phyloP scores from a whole-genome alignment of 1,140 invertebrate species.

The Diploscapter pachys region DNA sequence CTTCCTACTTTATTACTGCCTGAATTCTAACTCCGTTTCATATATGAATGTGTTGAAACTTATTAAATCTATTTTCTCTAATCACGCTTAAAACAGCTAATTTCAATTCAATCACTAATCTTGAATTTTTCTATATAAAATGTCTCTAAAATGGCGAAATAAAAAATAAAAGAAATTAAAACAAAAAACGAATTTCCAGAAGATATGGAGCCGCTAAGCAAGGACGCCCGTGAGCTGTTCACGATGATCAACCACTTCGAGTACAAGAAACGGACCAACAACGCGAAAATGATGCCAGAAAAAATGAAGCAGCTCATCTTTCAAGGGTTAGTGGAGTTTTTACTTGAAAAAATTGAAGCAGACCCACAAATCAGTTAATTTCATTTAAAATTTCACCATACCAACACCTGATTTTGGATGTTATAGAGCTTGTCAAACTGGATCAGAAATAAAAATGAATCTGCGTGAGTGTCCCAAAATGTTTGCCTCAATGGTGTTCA shows the following conservation, averaged over 20 bases:
- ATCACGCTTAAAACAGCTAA: not conserved
- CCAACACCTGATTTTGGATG: not conserved
- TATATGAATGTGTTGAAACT: too few species aligned
- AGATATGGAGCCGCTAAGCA: constrained; percentile 38
- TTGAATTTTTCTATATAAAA: not conserved
- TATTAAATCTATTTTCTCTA: too few species aligned
- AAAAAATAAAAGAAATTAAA: not conserved
- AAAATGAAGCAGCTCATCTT: constrained; percentile 37
- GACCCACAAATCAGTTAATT: constrained; percentile 36
- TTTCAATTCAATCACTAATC: not conserved
- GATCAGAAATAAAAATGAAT: constrained; percentile 8
- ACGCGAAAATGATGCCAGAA: constrained; percentile 25
- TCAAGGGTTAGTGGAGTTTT: constrained; percentile 33
- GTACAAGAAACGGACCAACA: constrained; percentile 41
- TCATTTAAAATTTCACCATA: constrained; percentile 41
- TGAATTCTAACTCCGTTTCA: too few species aligned
- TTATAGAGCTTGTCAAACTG: not conserved
- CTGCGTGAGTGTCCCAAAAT: not conserved
- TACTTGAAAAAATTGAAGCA: constrained; percentile 4
- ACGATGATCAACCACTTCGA: constrained; percentile 49
- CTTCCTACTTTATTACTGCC: too few species aligned
- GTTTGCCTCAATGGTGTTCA: too few species aligned
- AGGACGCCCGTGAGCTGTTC: constrained; percentile 50
- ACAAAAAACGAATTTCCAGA: constrained; percentile 9
- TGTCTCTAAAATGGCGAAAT: not conserved